Conservation (phyloP, 2,888 invertebrate genomes). For the Drosophila borealis region DNA sequence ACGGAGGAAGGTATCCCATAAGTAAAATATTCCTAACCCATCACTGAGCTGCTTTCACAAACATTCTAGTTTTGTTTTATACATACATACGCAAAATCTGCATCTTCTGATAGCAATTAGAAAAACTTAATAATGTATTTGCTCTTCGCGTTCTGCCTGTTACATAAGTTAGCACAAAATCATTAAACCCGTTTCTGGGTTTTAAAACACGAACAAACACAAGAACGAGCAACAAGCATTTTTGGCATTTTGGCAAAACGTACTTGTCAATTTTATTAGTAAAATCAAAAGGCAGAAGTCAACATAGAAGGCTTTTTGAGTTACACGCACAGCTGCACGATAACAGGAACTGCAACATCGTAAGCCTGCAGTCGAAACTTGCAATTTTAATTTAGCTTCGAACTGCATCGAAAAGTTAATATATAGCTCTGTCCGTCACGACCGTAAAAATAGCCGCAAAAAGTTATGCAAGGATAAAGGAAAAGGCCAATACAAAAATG, state of each 20-base stretch:
- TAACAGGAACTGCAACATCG: slow-evolving; percentile 25
- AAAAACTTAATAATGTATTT: no score
- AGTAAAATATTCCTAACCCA: no score
- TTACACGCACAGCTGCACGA: slow-evolving; percentile 33
- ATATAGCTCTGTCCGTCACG: slow-evolving; percentile 15
- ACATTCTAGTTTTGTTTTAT: no score
- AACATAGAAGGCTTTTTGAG: slow-evolving; percentile 31
- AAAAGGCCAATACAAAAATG: slow-evolving; percentile 40
- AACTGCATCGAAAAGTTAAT: slow-evolving; percentile 37
- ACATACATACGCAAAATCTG: no score
- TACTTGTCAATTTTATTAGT: slow-evolving; percentile 74
- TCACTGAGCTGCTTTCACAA: no score
- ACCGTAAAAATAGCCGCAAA: slow-evolving; percentile 45
- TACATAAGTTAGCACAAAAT: no score
- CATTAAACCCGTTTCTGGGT: not conserved
- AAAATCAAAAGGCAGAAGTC: slow-evolving; percentile 27
- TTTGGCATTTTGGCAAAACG: slow-evolving; percentile 75
- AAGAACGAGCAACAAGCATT: slow-evolving; percentile 59
- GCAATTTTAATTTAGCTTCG: slow-evolving; percentile 49
- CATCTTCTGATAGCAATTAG: no score
- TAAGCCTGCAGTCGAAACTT: slow-evolving; percentile 44
- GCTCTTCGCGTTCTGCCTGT: no score
- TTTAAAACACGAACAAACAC: slow-evolving; percentile 16
- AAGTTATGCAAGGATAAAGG: slow-evolving; percentile 36
- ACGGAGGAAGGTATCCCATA: no score